Evolutionary conservation across 2,113 vertebrate genomes (phyloP), one percentile per base, ranked within the genome.

Genomic region (Phaethornis superciliosus): DNA sequence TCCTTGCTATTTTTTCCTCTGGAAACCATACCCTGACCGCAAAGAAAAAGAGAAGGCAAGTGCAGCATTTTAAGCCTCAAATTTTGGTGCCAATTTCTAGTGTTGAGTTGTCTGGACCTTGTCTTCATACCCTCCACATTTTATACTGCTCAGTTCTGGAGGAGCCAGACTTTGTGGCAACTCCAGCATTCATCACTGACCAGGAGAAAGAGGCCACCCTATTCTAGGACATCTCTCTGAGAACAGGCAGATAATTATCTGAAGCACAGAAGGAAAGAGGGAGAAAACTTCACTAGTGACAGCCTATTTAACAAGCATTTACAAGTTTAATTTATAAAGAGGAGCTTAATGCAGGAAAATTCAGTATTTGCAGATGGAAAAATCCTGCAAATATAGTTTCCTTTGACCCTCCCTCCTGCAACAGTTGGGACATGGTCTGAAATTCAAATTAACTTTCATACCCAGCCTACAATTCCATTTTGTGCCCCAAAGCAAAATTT

Each of bases 361-460:
- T 65, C 77, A 55, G 60, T 2, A 0, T 37, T 51, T 67, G 42
- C 55, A 62, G 60, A 83, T 95, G 91, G 84, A 93, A 94, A 92
- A 90, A 72, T 22, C 77, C 78, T 84, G 65, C 46, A 69, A 46
- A 85, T 77, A 40, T 0, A 49, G 72, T 56, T 92, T 89, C 68
- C 71, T 94, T 89, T 83, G 71, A 93, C 52, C 93, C 42, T 88
- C 44, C 51, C n/a, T 76, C 71, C 68, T 94, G 89, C 95, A 96
- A 95, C 91, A 95, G 89, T 95, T 95, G 87, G 89, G 87, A 78
- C 87, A 60, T 2, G 7, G 89, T 95, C 82, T 95, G 96, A 95
- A 96, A 95, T 97, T 95, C 81, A 97, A 95, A 97, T 96, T 95
- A 95, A 94, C 67, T 94, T 95, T 90, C 76, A 74, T 90, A 91